Conservation (phyloP, 2,113 vertebrate species). For the Charadrius vociferus region DNA sequence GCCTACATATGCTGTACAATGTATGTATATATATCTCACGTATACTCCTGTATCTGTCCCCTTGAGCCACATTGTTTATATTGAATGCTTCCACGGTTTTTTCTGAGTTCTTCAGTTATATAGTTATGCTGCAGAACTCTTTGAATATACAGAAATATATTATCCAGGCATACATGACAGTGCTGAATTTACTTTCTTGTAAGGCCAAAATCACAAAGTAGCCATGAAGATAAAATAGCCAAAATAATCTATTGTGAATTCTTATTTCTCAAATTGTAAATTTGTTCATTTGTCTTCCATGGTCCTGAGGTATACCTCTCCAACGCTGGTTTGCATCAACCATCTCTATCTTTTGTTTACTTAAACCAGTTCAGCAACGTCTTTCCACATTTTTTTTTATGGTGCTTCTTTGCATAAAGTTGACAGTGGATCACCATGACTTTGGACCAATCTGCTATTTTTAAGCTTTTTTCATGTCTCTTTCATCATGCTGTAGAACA, state of each 20-base stretch:
- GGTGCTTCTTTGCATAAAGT: neutral
- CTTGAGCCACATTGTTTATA: fast-evolving
- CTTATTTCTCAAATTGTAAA: neutral
- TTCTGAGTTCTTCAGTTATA: neutral
- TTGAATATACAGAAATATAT: neutral
- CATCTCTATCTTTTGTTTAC: neutral
- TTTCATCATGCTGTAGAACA: neutral
- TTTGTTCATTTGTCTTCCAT: neutral
- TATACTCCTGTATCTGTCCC: neutral
- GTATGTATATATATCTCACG: no score
- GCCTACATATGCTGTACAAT: neutral
- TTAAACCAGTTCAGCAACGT: neutral
- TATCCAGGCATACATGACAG: neutral
- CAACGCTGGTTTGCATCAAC: neutral
- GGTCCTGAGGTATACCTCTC: neutral
- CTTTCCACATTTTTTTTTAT: neutral
- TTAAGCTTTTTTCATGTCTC: neutral
- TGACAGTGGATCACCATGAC: neutral
- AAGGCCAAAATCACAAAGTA: neutral
- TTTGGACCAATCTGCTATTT: neutral
- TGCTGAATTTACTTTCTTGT: neutral
- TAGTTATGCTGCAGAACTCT: neutral
- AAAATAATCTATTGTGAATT: neutral
- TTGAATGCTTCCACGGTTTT: neutral
- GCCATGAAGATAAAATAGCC: neutral